Evolutionary conservation across 2,113 vertebrate genomes (phyloP).

Genomic region (Equus przewalskii): DNA sequence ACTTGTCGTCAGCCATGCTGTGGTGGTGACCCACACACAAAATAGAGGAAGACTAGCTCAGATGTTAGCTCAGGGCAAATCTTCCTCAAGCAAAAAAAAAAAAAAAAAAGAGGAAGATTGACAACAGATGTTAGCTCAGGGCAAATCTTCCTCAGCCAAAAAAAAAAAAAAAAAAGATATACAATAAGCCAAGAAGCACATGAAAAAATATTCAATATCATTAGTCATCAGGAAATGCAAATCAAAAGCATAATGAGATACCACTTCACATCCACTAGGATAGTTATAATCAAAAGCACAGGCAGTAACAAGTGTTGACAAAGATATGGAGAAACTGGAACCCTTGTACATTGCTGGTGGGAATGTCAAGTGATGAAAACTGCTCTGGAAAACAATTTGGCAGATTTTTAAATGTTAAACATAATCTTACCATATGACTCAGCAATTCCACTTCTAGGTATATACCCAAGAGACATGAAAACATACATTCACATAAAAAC

Average conservation of each 20-base stretch:
- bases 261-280: not conserved
- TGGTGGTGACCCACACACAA: too few relatives aligned
- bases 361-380: not conserved
- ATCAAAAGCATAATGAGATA: not conserved
- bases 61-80: too few relatives aligned
- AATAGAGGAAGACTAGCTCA: too few relatives aligned
- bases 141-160: too few relatives aligned
- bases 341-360: not conserved
- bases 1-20: too few relatives aligned
- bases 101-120: too few relatives aligned
- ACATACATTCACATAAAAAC: not conserved
- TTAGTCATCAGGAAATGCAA: not conserved
- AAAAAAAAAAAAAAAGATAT: not conserved
- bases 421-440: not conserved
- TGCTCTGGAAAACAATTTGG: not conserved
- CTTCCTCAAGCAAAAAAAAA: too few relatives aligned
- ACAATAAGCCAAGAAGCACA: not conserved
- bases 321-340: not conserved
- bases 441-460: not conserved
- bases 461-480: not conserved
- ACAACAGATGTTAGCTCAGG: too few relatives aligned
- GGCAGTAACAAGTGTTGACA: not conserved
- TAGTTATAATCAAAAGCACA: not conserved
- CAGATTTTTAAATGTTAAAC: not conserved
- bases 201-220: not conserved